Percentiles rank a stretch among this genome's conserved stretches.
These are phyloP conservation scores for Momotus momota DNA, from an alignment of 2,797 vertebrate species.

Conservation along the genomic window DNA sequence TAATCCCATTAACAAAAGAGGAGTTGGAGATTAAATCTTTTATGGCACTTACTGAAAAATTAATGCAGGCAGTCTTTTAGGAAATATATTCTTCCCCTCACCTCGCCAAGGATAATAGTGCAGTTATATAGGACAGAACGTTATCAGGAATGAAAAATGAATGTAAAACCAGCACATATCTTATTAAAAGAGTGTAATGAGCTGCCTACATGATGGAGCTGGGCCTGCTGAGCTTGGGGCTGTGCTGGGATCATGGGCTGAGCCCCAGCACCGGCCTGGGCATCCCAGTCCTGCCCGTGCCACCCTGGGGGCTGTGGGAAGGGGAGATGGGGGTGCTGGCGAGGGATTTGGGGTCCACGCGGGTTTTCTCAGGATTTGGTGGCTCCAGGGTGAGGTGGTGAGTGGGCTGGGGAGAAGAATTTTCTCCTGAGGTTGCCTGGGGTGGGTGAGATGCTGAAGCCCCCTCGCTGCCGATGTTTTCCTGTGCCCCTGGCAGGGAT, in stretches of 20 bases:
- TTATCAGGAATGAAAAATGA: slow-evolving; percentile 13
- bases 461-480: accelerated
- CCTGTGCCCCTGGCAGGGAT: background rate
- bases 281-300: background rate
- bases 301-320: accelerated
- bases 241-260: background rate
- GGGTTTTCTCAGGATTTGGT: background rate
- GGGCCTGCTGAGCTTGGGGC: background rate
- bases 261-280: background rate
- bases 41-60: slow-evolving; percentile 47
- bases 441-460: background rate
- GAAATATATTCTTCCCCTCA: slow-evolving; percentile 44
- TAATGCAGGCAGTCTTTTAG: slow-evolving; percentile 41
- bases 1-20: slow-evolving; percentile 65
- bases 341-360: background rate
- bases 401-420: background rate
- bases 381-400: background rate
- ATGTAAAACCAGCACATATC: slow-evolving; percentile 38
- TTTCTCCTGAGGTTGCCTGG: background rate
- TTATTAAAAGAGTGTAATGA: slow-evolving; percentile 62
- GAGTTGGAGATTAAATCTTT: slow-evolving; percentile 64
- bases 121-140: slow-evolving; percentile 15
- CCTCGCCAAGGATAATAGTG: background rate
- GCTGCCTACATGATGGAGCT: background rate
- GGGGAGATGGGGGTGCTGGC: accelerated